Conservation (phyloP, 2,797 vertebrate genomes). For the Eulemur coronatus region DNA sequence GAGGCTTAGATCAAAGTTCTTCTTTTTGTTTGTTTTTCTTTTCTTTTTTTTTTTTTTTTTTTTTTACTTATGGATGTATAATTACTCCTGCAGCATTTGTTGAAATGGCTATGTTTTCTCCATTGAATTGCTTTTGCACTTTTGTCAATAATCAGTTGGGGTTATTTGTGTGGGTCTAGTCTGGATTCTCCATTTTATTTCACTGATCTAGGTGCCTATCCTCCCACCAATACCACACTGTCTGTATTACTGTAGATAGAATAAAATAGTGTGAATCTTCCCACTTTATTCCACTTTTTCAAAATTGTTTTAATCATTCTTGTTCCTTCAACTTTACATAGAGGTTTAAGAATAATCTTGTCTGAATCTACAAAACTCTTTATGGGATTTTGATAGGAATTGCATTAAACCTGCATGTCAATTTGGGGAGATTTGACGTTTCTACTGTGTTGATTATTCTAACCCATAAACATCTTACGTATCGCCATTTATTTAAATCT, state of each 20-base stretch:
- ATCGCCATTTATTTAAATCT: neutral
- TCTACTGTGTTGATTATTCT: neutral
- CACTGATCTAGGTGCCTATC: neutral
- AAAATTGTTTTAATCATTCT: neutral
- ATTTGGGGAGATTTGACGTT: neutral
- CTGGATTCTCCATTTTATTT: neutral
- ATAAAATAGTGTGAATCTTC: neutral
- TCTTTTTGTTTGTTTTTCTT: too few species aligned
- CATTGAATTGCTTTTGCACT: neutral
- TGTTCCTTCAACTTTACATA: neutral
- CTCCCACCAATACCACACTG: too few species aligned
- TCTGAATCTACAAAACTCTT: neutral
- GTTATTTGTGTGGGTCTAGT: rapidly evolving
- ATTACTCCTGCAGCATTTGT: neutral
- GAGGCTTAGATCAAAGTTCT: neutral
- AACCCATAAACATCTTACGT: neutral
- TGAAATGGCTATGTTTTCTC: neutral
- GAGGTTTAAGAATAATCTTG: neutral
- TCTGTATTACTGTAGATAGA: neutral
- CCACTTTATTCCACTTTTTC: neutral
- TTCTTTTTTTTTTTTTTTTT: too few species aligned
- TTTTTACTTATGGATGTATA: neutral
- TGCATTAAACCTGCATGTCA: neutral
- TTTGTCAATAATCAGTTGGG: neutral
- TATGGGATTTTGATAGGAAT: neutral